Percentiles rank a stretch among this genome's conserved stretches.
Evolutionary conservation across 1,140 invertebrate genomes (phyloP).

Genomic region (Drosophila ironensis): DNA sequence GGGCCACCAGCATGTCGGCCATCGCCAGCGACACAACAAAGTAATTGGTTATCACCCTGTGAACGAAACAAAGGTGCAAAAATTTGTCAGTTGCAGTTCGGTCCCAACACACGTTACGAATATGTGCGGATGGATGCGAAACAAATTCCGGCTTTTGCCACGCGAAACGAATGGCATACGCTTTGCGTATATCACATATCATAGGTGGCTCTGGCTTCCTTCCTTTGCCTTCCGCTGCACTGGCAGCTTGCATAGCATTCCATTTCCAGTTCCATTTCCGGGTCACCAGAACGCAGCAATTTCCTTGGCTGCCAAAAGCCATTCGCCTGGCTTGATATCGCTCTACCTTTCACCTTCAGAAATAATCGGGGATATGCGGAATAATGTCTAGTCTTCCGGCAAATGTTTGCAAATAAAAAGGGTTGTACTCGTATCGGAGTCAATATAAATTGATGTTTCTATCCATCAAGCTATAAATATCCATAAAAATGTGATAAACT

Average conservation of each 20-base stretch:
- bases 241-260: slow-evolving; percentile 14
- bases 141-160: too few relatives aligned
- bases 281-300: slow-evolving; percentile 48
- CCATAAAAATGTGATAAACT: too few relatives aligned
- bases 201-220: slow-evolving; percentile 1
- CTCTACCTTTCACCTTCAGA: slow-evolving; percentile 53
- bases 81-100: neutral
- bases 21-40: slow-evolving; percentile 96
- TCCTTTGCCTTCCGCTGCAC: neutral
- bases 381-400: neutral
- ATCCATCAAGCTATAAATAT: too few relatives aligned
- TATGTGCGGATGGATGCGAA: neutral
- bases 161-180: neutral
- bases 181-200: neutral
- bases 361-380: neutral
- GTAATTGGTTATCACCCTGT: slow-evolving; percentile 94
- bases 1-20: slow-evolving; percentile 95
- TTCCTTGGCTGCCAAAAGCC: slow-evolving; percentile 61
- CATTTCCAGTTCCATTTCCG: slow-evolving; percentile 40
- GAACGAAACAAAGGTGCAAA: slow-evolving; percentile 27
- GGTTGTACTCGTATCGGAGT: too few relatives aligned
- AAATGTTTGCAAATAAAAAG: too few relatives aligned
- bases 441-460: too few relatives aligned
- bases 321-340: slow-evolving; percentile 43
- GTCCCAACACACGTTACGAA: neutral